A percentile compares a stretch with the other conserved stretches of the same genome.
phyloP scores from a whole-genome alignment of 2,797 vertebrate species.

The Darevskia nairensis region DNA sequence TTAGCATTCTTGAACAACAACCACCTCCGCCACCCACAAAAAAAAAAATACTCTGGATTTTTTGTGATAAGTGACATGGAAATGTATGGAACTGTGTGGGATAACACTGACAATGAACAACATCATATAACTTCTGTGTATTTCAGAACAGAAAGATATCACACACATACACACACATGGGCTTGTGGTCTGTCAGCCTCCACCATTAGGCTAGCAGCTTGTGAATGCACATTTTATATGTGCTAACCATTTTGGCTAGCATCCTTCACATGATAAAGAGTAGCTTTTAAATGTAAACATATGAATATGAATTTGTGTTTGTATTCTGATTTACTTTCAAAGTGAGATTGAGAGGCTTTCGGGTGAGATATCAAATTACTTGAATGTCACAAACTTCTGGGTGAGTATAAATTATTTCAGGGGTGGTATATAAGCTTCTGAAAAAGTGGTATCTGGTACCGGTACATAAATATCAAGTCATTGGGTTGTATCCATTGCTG shows the following conservation, averaged over 20 bases:
- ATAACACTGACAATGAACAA: too few species aligned
- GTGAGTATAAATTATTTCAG: conserved; percentile 31
- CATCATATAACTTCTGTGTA: too few species aligned
- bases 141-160: too few species aligned
- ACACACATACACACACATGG: too few species aligned
- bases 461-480: neutral
- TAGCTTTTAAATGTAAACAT: neutral
- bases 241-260: neutral
- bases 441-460: neutral
- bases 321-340: conserved; percentile 42
- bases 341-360: conserved; percentile 49
- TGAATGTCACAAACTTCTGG: conserved; percentile 46
- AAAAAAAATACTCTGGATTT: too few species aligned
- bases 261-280: neutral
- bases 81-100: too few species aligned
- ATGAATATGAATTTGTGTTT: neutral
- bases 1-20: neutral
- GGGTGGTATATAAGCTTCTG: neutral
- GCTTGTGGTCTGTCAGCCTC: too few species aligned
- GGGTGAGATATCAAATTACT: conserved; percentile 44
- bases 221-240: neutral
- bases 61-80: too few species aligned
- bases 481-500: too few species aligned
- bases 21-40: neutral
- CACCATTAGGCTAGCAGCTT: too few species aligned